Base-by-base conservation (phyloP, 2,888 invertebrate genomes). In the Lasioglossum pauxillum region DNA sequence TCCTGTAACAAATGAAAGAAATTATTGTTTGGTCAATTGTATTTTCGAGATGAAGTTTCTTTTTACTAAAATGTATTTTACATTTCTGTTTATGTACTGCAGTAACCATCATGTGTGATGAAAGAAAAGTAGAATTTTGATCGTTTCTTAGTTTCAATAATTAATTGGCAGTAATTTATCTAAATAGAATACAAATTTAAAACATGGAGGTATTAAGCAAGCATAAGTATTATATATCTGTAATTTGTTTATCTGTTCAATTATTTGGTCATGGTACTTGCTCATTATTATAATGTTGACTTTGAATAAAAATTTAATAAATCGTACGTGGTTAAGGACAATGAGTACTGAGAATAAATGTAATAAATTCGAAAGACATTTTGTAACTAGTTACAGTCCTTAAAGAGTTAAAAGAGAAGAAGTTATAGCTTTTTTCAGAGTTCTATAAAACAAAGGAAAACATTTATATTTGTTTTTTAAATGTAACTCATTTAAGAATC, bases 121-220 rank as follows among this genome's bases (percentile, higher is more conserved):
- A 35, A 35, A 31, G 16, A 64, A 64, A 31, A 27, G 14, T 27
- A 31, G 35, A 64, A 31, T 31, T 31, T 64, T 35, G 19, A 31
- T 64, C 8, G 16, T 64, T 64, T 16, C 64, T 31, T 64, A 35
- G 31, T 35, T 35, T 64, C 1, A 31, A 64, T 31, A 31, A 64
- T 31, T 31, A 35, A 64, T 31, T 64, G 16, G 31, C 19, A 64
- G 27, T 35, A 31, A 57, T 23, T n/a, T n/a, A 57, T 57, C 57
- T n/a, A 12, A 64, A 64, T 35, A 35, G 7, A 31, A 64, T 27
- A 64, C 16, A 64, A 64, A 31, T 64, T 64, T 31, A 35, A 64
- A 64, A 64, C 31, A 64, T 64, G 64, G 19, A 64, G 64, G 64
- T 64, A 64, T 35, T 64, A 64, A 64, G 31, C 64, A 64, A 64